Evolutionary conservation across 2,113 vertebrate genomes (phyloP).

Genomic region (Ranitomeya imitator): DNA sequence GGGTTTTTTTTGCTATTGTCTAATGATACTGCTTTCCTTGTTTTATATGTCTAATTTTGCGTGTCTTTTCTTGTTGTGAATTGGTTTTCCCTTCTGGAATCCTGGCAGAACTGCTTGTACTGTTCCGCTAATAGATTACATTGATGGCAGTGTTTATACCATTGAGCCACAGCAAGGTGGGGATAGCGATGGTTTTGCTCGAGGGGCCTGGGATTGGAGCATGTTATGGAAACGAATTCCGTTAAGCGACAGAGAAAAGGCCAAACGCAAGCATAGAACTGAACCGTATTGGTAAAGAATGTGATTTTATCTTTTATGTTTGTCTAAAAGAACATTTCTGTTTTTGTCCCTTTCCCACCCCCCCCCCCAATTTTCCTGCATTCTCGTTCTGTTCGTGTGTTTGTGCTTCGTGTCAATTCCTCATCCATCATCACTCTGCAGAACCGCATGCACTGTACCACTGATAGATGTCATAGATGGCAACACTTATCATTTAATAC

Average conservation of each 20-base stretch:
- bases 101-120: constrained; percentile 95
- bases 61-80: constrained; percentile 58
- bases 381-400: constrained; percentile 61
- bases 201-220: constrained; percentile 99
- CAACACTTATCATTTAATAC: constrained; percentile 82
- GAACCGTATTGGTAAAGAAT: constrained; percentile 94
- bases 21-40: neutral
- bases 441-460: constrained; percentile 96
- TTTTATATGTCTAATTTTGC: neutral
- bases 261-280: constrained; percentile 89
- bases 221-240: constrained; percentile 97
- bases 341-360: constrained; percentile 65
- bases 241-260: constrained; percentile 92
- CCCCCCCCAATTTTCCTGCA: constrained; percentile 64
- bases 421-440: constrained; percentile 72
- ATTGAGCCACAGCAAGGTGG: constrained; percentile 98
- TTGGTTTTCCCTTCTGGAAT: constrained; percentile 76
- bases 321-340: constrained; percentile 69
- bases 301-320: constrained; percentile 64
- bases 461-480: constrained; percentile 97
- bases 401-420: constrained; percentile 62
- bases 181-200: constrained; percentile 96
- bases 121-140: constrained; percentile 99
- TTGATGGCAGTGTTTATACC: constrained; percentile 98
- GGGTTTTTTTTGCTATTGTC: neutral